Evolutionary conservation across 2,113 vertebrate genomes (phyloP).

Genomic region (Ursus arctos): DNA sequence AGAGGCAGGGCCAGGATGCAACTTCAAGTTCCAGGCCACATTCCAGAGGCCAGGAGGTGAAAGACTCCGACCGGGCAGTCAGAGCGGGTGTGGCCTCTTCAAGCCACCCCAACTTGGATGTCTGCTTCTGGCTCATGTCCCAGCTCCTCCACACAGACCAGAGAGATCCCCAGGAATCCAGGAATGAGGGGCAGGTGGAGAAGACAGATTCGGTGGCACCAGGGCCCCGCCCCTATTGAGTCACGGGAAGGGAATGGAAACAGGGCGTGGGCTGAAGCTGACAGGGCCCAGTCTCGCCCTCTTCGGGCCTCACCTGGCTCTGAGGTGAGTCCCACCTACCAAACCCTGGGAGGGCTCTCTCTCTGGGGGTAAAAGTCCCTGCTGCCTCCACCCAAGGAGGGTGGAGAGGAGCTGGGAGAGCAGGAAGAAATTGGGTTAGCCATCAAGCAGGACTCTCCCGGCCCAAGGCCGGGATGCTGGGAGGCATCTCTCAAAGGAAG

Average conservation of each 20-base stretch:
- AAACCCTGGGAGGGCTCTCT: not conserved
- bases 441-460: not conserved
- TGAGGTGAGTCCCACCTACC: not conserved
- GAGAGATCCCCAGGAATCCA: not conserved
- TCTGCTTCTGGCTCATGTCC: not conserved
- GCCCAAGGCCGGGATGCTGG: not conserved
- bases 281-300: not conserved
- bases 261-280: not conserved
- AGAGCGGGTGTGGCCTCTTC: not conserved
- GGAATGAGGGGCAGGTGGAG: not conserved
- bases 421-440: not conserved
- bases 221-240: not conserved
- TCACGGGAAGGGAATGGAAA: not conserved
- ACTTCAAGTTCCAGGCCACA: no score
- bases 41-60: not conserved
- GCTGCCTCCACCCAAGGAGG: not conserved
- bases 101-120: not conserved
- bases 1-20: not conserved
- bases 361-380: not conserved
- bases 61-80: rapidly evolving
- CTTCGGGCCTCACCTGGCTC: not conserved
- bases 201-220: not conserved
- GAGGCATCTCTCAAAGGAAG: conserved; percentile 50
- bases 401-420: not conserved
- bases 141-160: not conserved